Base-by-base conservation (phyloP, 2,888 invertebrate species). In the Lochmaea crataegi region DNA sequence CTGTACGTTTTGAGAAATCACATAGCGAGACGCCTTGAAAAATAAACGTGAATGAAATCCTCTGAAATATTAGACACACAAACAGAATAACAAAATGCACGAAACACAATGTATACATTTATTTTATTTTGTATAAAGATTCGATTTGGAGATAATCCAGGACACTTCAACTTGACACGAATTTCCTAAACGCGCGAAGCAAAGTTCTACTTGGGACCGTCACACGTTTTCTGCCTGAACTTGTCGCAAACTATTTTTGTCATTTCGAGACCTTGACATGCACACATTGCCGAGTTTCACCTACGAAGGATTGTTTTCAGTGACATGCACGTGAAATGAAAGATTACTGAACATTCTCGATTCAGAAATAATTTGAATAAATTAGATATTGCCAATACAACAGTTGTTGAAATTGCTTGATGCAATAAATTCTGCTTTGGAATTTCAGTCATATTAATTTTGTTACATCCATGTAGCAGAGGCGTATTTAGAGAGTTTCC, bases 61-160 rank as follows among this genome's bases (percentile, higher is more conserved):
- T 58, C 26, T 58, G 32, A 58, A 58, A 58, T 58, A 16, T 32
- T 11, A 12, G 58, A 58, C 14, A 58, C 26, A 58, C 58, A 58
- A 58, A 58, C 58, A 58, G 32, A 58, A 58, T 58, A 58, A 58
- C 58, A 56, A 56, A 56, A 56, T 26, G 26, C 60, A 32, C 38
- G 32, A 60, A n/a, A 26, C 6, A n/a, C 41, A 32, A 16, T 61
- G 61, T 41, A 38, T 32, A 60, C 16, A 61, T 61, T 61, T 41
- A 61, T 61, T 61, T 61, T 4, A 32, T 51, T 65, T 51, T 64
- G 22, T 65, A 11, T 65, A 42, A 65, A 48, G 45, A 65, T 65
- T 65, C 64, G 64, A 65, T 64, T 64, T 65, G 65, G 65, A 65
- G n/a, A 51, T 65, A 65, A 53, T 65, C 65, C 65, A 65, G 65